These are phyloP conservation scores for Bergia sp. DNA, from an alignment of 92 coral and sea anemone species.

Conservation along the genomic window DNA sequence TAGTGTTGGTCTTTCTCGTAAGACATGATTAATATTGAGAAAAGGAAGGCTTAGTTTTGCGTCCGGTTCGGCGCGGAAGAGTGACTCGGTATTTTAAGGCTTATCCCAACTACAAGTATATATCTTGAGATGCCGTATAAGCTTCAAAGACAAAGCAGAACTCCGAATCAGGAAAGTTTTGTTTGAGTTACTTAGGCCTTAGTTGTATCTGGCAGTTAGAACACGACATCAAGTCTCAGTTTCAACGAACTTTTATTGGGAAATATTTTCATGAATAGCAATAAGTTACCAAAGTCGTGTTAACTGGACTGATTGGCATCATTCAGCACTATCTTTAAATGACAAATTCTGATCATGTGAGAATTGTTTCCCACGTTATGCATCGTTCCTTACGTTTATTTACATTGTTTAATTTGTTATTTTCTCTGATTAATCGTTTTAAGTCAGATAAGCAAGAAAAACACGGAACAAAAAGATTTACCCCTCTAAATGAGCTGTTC, in stretches of 20 bases:
- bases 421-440: neutral
- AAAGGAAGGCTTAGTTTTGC: neutral
- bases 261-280: neutral
- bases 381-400: neutral
- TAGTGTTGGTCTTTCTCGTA: neutral
- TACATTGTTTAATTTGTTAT: neutral
- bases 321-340: neutral
- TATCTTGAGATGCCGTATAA: neutral
- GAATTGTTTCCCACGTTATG: too few relatives aligned
- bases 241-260: neutral
- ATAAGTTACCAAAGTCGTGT: neutral
- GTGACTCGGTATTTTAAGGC: neutral
- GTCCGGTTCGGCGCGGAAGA: constrained; percentile 4
- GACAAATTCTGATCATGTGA: neutral
- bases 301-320: neutral
- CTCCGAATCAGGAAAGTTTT: neutral
- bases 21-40: constrained; percentile 2
- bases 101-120: neutral
- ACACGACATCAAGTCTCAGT: neutral
- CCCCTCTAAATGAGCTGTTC: neutral
- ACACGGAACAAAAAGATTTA: neutral
- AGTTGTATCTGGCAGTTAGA: neutral
- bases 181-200: neutral
- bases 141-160: neutral
- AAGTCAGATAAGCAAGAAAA: neutral